Conservation (phyloP, 1,140 invertebrate species). For the Aphaenogaster ashmeadi region DNA sequence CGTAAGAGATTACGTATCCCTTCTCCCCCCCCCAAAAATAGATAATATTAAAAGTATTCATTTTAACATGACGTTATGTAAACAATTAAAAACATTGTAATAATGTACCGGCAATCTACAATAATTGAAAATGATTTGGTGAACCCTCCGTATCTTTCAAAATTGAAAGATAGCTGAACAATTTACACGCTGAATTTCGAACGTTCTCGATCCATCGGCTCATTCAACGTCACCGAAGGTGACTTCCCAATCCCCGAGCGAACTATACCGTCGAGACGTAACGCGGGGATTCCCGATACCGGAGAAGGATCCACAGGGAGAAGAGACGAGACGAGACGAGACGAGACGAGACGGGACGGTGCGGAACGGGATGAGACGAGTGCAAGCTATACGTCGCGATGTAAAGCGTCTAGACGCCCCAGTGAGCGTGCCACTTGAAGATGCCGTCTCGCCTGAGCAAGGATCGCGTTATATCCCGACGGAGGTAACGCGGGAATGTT, state of each 20-base stretch:
- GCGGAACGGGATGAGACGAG: constrained; percentile 48
- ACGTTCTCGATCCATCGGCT: constrained; percentile 3
- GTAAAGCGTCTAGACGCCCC: constrained; percentile 55
- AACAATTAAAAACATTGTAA: neutral
- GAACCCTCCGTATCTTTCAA: neutral
- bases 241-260: constrained; percentile 24
- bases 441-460: constrained; percentile 64
- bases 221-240: constrained; percentile 23
- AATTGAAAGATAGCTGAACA: neutral
- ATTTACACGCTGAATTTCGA: constrained; percentile 7
- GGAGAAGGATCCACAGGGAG: constrained; percentile 22
- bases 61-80: neutral
- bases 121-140: neutral
- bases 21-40: neutral
- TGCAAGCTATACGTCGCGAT: constrained; percentile 42
- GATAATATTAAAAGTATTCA: constrained; percentile 6
- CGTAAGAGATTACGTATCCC: neutral
- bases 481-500: constrained; percentile 74
- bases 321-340: constrained; percentile 21
- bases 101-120: neutral
- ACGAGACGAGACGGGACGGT: constrained; percentile 27
- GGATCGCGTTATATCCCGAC: constrained; percentile 72
- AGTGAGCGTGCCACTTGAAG: constrained; percentile 50
- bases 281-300: constrained; percentile 42
- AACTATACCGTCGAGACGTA: constrained; percentile 43